These are phyloP conservation scores for Notarius lentiginosus DNA, from an alignment of 2,113 vertebrate species.

Conservation along the genomic window DNA sequence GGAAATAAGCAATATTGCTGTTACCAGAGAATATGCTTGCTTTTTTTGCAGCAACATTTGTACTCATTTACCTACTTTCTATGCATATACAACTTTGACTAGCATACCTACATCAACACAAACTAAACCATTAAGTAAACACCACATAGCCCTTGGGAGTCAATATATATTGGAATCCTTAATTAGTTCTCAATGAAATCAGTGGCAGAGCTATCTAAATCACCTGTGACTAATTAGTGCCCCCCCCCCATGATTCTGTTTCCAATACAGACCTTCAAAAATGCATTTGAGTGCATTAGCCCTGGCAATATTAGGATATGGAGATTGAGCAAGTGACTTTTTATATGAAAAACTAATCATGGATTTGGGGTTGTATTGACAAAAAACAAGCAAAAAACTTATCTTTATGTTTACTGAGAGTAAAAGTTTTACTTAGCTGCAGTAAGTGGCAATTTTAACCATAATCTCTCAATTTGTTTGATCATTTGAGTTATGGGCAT, in stretches of 20 bases:
- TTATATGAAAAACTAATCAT: not conserved
- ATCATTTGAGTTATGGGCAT: too few species aligned
- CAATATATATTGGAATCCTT: not conserved
- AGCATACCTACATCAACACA: not conserved
- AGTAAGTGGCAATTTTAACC: not conserved
- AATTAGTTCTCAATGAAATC: not conserved
- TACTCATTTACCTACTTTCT: not conserved
- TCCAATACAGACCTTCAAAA: not conserved
- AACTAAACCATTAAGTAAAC: not conserved
- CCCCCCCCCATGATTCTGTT: not conserved
- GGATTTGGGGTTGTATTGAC: not conserved
- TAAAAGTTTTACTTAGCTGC: not conserved
- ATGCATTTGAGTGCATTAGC: not conserved
- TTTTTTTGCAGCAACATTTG: not conserved
- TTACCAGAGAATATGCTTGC: not conserved
- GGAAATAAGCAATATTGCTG: not conserved
- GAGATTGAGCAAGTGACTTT: not conserved
- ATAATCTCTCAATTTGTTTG: too few species aligned
- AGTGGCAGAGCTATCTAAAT: not conserved
- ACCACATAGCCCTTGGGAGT: fast-evolving
- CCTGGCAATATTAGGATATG: not conserved
- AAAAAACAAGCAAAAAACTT: not conserved
- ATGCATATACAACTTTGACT: too few species aligned
- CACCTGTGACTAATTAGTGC: conserved; percentile 24
- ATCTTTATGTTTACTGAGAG: not conserved